Conservation (phyloP, 2,113 vertebrate genomes). For the Chlorodrepanis virens region DNA sequence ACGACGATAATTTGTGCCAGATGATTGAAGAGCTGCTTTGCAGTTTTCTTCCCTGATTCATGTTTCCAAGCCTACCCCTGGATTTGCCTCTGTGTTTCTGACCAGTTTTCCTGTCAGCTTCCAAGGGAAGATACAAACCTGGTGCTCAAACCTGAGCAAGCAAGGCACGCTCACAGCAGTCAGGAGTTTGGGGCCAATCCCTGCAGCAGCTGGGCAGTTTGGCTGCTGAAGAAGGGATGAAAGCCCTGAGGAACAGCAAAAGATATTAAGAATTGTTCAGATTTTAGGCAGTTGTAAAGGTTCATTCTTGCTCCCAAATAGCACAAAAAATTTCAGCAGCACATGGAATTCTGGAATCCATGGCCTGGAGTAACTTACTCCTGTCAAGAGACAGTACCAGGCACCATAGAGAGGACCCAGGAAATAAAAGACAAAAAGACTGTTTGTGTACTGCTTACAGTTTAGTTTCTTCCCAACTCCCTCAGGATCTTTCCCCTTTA, state of each 20-base stretch:
- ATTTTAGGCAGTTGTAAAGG: background rate
- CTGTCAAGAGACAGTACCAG: background rate
- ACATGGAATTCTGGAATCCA: background rate
- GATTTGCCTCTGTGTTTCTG: background rate
- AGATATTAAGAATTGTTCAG: background rate
- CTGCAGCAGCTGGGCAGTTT: background rate
- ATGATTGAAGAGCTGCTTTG: background rate
- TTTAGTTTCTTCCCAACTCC: background rate
- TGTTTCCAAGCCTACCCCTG: background rate
- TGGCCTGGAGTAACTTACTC: background rate
- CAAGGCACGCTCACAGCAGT: fast-evolving
- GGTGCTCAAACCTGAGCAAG: background rate
- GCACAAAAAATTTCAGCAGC: background rate
- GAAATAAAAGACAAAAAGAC: background rate
- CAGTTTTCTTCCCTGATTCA: background rate
- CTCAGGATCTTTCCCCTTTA: background rate
- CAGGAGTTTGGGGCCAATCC: background rate
- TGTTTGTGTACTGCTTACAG: background rate
- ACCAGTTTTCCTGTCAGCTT: background rate
- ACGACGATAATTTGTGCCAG: background rate
- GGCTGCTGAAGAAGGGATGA: background rate
- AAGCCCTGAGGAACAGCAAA: background rate
- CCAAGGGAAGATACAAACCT: background rate
- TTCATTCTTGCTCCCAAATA: background rate
- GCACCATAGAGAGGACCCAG: background rate